phyloP scores from a whole-genome alignment of 2,888 invertebrate species.

The Dugesia japonica region DNA sequence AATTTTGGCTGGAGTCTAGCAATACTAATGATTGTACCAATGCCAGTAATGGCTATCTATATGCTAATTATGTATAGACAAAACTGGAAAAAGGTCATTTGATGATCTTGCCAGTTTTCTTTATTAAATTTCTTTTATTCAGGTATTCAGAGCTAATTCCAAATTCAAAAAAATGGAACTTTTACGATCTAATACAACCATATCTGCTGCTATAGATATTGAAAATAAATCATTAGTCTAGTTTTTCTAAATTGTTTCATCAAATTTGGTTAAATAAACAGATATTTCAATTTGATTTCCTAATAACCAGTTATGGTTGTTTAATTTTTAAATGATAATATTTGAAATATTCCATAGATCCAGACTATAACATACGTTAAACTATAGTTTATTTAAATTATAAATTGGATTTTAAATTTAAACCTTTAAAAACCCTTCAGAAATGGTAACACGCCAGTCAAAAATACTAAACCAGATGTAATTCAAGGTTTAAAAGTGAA shows the following conservation, averaged over 20 bases:
- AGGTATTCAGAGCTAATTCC: not conserved
- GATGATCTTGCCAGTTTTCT: not conserved
- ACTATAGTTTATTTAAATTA: too few relatives aligned
- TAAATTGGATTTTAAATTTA: too few relatives aligned
- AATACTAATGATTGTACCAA: conserved; percentile 16
- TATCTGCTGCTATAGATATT: not conserved
- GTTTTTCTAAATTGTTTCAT: not conserved
- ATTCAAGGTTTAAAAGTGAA: too few relatives aligned
- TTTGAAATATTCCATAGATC: too few relatives aligned
- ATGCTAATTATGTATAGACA: not conserved
- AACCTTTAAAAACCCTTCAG: too few relatives aligned
- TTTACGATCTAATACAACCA: not conserved
- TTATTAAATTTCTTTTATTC: not conserved
- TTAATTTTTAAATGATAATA: too few relatives aligned
- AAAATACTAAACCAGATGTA: too few relatives aligned
- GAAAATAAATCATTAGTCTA: not conserved
- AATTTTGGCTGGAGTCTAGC: conserved; percentile 25
- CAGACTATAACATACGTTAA: too few relatives aligned
- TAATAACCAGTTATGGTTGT: too few relatives aligned
- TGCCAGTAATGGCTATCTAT: conserved; percentile 16
- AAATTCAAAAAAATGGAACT: not conserved
- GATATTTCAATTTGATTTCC: too few relatives aligned
- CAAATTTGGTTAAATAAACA: too few relatives aligned
- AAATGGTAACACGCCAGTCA: too few relatives aligned
- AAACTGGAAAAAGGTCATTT: conserved; percentile 3